A percentile compares a stretch with the other conserved stretches of the same genome.
Conservation (phyloP, 2,888 invertebrate genomes). For the Orthosia gothica region DNA sequence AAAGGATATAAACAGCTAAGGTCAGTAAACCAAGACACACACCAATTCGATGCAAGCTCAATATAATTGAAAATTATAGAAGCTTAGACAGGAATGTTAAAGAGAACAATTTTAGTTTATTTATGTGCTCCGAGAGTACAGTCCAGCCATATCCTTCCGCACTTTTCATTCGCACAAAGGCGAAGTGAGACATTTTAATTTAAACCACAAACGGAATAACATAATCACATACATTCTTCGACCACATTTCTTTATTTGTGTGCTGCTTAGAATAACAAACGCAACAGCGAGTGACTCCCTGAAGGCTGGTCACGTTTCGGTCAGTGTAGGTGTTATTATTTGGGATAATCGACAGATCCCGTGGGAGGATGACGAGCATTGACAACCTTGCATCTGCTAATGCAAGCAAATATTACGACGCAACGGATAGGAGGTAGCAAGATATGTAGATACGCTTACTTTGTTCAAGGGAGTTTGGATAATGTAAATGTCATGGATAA, state of each 20-base stretch:
- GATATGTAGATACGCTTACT: not conserved
- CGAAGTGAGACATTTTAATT: slow-evolving; percentile 55
- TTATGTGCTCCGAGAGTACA: slow-evolving; percentile 7
- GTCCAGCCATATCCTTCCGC: slow-evolving; percentile 12
- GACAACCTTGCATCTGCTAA: slow-evolving; percentile 85
- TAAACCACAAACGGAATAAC: slow-evolving; percentile 38
- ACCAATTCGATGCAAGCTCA: too few species aligned
- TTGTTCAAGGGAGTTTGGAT: not conserved
- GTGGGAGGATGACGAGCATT: slow-evolving; percentile 74
- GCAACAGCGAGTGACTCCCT: slow-evolving; percentile 68
- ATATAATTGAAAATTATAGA: not conserved
- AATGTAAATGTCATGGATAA: not conserved
- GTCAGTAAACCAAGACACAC: too few species aligned
- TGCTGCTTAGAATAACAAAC: slow-evolving; percentile 82
- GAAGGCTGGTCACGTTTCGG: slow-evolving; percentile 70
- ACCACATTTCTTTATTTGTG: slow-evolving; percentile 66
- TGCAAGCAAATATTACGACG: slow-evolving; percentile 77
- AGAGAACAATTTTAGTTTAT: slow-evolving; percentile 11
- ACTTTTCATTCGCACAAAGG: too few species aligned
- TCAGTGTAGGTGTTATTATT: slow-evolving; percentile 74
- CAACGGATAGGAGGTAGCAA: slow-evolving; percentile 49
- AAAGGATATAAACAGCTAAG: not conserved
- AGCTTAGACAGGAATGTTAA: not conserved
- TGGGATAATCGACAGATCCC: slow-evolving; percentile 79
- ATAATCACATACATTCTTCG: slow-evolving; percentile 27